Evolutionary conservation across 2,888 invertebrate genomes (phyloP).

Genomic region (Chrysolina oricalcia): DNA sequence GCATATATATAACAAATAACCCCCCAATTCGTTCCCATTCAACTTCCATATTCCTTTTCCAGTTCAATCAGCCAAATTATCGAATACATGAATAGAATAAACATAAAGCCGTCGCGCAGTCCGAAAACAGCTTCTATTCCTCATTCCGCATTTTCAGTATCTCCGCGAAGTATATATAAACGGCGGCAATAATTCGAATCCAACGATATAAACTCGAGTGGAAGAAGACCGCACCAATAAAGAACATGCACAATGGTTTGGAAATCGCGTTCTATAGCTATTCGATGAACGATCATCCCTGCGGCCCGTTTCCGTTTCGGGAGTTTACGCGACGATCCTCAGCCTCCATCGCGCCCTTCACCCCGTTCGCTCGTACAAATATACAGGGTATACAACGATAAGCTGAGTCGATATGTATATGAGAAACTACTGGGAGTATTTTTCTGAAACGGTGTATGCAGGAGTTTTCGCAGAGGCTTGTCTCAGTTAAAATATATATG

Average conservation of each 20-base stretch:
- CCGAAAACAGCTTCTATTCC: conserved; percentile 12
- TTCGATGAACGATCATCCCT: conserved; percentile 60
- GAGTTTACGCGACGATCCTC: conserved; percentile 54
- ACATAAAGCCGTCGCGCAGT: conserved; percentile 9
- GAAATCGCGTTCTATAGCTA: conserved; percentile 59
- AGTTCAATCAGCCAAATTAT: neutral
- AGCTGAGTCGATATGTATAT: too few species aligned
- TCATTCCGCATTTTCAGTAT: conserved; percentile 34
- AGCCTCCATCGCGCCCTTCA: conserved; percentile 37
- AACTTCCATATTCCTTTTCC: neutral
- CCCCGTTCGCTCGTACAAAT: conserved; percentile 21
- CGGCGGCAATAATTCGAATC: conserved; percentile 55
- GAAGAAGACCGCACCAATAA: conserved; percentile 62
- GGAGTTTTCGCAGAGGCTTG: too few species aligned
- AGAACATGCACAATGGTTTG: conserved; percentile 63
- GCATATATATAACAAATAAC: neutral
- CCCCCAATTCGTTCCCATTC: neutral
- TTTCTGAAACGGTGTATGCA: too few species aligned
- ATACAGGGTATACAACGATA: too few species aligned
- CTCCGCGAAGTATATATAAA: conserved; percentile 46
- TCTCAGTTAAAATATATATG: too few species aligned
- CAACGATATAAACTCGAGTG: conserved; percentile 61
- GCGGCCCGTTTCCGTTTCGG: conserved; percentile 56
- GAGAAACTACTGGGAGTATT: too few species aligned
- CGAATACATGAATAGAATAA: conserved; percentile 18